Conservation (phyloP, 2,888 invertebrate species). For the Bruchidius siliquastri region DNA sequence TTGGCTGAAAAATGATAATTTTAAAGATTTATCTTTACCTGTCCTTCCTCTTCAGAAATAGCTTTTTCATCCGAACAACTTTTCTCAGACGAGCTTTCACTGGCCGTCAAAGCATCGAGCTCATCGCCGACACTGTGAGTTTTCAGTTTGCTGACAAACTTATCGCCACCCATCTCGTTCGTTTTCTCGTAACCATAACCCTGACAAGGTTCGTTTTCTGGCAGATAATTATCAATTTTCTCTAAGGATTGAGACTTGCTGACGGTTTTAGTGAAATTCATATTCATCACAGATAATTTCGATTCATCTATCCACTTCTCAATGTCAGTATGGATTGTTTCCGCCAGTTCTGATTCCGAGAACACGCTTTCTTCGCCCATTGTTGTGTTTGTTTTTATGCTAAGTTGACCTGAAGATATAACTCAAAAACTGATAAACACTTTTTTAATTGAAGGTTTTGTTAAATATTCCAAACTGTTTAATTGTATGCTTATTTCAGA, state of each 20-base stretch:
- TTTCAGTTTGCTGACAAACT: constrained; percentile 27
- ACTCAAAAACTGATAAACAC: constrained; percentile 5
- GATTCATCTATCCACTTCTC: constrained; percentile 47
- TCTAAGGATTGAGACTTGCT: constrained; percentile 29
- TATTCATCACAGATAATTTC: constrained; percentile 39
- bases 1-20: too few species aligned
- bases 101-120: constrained; percentile 33
- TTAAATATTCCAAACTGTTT: constrained; percentile 5
- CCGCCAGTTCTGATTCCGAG: constrained; percentile 41
- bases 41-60: constrained; percentile 11
- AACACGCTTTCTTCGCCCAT: constrained; percentile 41
- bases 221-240: constrained; percentile 13
- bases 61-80: constrained; percentile 22
- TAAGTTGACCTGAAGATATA: constrained; percentile 43
- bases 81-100: constrained; percentile 42
- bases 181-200: constrained; percentile 12
- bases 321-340: constrained; percentile 40
- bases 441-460: too few species aligned
- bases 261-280: constrained; percentile 21
- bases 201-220: constrained; percentile 5
- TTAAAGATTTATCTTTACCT: constrained; percentile 9
- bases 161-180: constrained; percentile 12
- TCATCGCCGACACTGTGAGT: constrained; percentile 33
- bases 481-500: too few species aligned
- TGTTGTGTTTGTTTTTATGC: constrained; percentile 43